Evolutionary conservation across 1,140 invertebrate species (phyloP).

Genomic region (Drosophila nebulosa): DNA sequence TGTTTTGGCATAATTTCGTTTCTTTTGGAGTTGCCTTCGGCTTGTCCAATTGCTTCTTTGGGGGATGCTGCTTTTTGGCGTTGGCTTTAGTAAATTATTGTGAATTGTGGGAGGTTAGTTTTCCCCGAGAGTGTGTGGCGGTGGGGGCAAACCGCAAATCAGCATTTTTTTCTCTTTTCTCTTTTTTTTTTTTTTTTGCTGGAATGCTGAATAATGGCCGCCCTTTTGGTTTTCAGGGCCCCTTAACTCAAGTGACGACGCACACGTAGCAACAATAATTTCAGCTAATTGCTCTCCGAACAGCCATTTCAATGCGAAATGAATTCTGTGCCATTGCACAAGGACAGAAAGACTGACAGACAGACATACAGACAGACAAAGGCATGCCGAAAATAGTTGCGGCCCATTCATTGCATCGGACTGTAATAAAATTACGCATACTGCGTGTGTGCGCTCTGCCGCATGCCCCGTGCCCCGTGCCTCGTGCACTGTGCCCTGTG

Average conservation of each 20-base stretch:
- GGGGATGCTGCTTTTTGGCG: slow-evolving; percentile 14
- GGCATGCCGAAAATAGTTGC: slow-evolving; percentile 40
- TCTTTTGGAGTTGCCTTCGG: slow-evolving; percentile 24
- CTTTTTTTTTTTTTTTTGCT: not conserved
- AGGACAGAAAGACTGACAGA: not conserved
- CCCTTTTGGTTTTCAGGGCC: slow-evolving; percentile 24
- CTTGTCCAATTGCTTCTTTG: slow-evolving; percentile 11
- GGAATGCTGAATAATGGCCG: slow-evolving; percentile 50
- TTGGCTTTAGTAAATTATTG: slow-evolving; percentile 47
- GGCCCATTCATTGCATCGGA: slow-evolving; percentile 40
- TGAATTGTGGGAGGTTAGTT: slow-evolving; percentile 19
- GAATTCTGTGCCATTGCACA: slow-evolving; percentile 53
- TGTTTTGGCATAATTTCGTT: slow-evolving; percentile 74
- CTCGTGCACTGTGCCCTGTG: slow-evolving; percentile 14
- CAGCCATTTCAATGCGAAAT: slow-evolving; percentile 77
- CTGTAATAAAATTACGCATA: slow-evolving; percentile 76
- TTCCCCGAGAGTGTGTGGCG: not conserved
- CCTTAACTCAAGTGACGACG: slow-evolving; percentile 57
- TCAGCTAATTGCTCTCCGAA: slow-evolving; percentile 79
- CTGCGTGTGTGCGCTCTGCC: slow-evolving; percentile 54
- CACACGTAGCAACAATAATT: slow-evolving; percentile 78
- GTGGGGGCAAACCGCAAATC: slow-evolving; percentile 62
- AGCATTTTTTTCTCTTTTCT: slow-evolving; percentile 34
- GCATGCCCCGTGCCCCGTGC: slow-evolving; percentile 16
- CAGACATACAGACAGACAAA: slow-evolving; percentile 7